Percentiles rank a stretch among this genome's conserved stretches.
Conservation (phyloP, 2,113 vertebrate genomes). For the Hypocryptadius cinnamomeus region DNA sequence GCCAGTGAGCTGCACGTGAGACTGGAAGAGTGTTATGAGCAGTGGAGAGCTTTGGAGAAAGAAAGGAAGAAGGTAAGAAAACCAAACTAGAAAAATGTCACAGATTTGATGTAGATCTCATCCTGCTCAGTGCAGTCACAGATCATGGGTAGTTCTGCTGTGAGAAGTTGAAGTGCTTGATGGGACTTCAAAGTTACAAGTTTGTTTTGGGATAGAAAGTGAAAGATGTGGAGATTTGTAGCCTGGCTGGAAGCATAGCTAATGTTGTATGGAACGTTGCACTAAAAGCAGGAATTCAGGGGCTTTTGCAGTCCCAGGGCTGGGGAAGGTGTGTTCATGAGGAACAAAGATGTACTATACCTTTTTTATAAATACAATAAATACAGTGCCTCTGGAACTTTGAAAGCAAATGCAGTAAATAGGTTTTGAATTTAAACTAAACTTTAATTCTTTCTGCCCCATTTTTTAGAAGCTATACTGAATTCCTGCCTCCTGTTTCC, state of each 20-base stretch:
- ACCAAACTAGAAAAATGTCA: neutral
- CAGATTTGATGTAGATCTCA: neutral
- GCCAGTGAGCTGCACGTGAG: slow-evolving; percentile 70
- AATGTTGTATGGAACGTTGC: rapidly evolving
- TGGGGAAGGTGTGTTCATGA: neutral
- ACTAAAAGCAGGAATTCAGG: neutral
- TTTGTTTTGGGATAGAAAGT: neutral
- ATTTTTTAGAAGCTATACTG: neutral
- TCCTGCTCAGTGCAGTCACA: neutral
- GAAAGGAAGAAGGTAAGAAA: slow-evolving; percentile 79
- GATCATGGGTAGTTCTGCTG: neutral
- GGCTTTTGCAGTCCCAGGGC: neutral
- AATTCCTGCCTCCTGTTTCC: neutral
- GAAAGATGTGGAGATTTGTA: neutral
- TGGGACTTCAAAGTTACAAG: neutral
- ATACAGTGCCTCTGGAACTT: neutral
- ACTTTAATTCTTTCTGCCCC: neutral
- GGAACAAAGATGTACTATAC: neutral
- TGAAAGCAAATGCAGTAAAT: neutral
- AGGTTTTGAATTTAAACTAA: neutral
- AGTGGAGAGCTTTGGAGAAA: slow-evolving; percentile 78
- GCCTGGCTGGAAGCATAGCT: neutral
- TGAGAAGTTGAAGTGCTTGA: neutral
- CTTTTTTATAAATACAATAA: neutral
- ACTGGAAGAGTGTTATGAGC: slow-evolving; percentile 77